Conservation (phyloP, 2,113 vertebrate species). For the Carollia perspicillata region DNA sequence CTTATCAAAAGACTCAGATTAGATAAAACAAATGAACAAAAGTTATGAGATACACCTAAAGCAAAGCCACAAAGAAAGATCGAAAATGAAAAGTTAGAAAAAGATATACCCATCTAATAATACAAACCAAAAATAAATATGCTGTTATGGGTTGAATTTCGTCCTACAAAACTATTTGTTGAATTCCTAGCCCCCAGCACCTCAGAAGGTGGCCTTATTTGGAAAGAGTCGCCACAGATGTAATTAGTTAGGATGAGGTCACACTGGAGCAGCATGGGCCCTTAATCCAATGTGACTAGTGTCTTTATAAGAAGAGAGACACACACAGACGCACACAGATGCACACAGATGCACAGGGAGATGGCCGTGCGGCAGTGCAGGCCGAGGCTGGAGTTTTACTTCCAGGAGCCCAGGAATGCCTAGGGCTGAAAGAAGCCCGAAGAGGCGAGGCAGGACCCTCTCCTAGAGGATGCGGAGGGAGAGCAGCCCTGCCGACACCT, state of each 20-base stretch:
- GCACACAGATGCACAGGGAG: neutral
- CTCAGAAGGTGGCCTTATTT: neutral
- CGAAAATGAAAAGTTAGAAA: neutral
- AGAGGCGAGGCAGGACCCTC: neutral
- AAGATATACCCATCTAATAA: neutral
- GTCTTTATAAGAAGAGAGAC: neutral
- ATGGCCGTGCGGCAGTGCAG: accelerated
- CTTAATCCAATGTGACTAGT: neutral
- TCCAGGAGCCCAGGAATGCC: neutral
- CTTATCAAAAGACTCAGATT: neutral
- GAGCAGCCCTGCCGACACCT: neutral
- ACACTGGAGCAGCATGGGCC: neutral
- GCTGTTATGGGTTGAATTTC: neutral
- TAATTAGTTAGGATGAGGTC: neutral
- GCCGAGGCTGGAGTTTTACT: neutral
- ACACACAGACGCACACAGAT: neutral
- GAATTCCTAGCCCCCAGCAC: neutral
- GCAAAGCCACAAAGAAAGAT: neutral
- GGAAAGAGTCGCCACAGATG: neutral
- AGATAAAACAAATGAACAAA: neutral
- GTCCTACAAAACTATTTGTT: neutral
- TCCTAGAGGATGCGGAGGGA: neutral
- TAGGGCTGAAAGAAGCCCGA: neutral
- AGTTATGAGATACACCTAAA: neutral
- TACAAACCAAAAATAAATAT: neutral